Conservation (phyloP, 2,797 vertebrate species). For the Malacoctenus gilli region DNA sequence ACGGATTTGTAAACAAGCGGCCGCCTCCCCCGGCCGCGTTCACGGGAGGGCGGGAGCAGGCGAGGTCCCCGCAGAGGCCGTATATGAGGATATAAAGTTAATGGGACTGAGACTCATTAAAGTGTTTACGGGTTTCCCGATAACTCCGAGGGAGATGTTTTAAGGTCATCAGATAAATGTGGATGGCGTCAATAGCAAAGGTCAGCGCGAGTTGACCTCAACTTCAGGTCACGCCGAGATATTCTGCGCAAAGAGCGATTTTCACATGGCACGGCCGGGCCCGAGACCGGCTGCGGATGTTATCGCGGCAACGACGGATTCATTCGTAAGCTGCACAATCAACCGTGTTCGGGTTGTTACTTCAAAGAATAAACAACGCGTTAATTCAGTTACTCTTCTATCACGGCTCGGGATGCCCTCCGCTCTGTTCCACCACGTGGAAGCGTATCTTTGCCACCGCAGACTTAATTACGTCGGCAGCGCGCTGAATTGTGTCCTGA, state of each 20-base stretch:
- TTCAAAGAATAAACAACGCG: too few species aligned
- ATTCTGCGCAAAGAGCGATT: not conserved
- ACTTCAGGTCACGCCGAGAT: not conserved
- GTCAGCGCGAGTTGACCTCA: constrained; percentile 22
- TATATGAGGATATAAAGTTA: constrained; percentile 45
- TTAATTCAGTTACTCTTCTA: too few species aligned
- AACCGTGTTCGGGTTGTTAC: too few species aligned
- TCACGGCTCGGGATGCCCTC: too few species aligned
- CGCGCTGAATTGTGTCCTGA: too few species aligned
- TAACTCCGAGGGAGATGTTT: constrained; percentile 16
- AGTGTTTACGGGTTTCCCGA: constrained; percentile 31
- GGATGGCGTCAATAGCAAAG: constrained; percentile 21
- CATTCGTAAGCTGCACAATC: not conserved
- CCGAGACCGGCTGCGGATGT: too few species aligned
- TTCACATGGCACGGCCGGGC: not conserved
- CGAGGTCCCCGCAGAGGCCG: constrained; percentile 13
- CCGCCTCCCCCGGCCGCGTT: constrained; percentile 10
- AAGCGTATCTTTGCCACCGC: too few species aligned
- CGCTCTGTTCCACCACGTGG: too few species aligned
- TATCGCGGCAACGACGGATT: not conserved
- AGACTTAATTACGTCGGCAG: too few species aligned
- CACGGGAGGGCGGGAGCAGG: constrained; percentile 6
- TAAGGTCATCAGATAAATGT: constrained; percentile 26
- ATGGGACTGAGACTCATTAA: constrained; percentile 44
- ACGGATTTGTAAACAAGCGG: constrained; percentile 39